Conservation (phyloP, 2,888 invertebrate genomes). For the Mimachlamys varia region DNA sequence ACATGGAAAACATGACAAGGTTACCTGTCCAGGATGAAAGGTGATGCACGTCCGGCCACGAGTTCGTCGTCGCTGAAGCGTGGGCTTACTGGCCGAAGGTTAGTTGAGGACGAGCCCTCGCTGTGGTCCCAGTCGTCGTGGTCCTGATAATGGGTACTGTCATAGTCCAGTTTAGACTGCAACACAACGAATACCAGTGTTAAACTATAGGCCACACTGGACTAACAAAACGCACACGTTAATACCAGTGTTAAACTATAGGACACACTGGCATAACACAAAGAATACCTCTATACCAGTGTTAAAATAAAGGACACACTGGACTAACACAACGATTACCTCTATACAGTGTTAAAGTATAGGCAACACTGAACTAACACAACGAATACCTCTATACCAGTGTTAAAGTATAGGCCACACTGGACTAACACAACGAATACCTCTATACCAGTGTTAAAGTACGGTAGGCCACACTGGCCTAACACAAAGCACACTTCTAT, state of each 20-base stretch:
- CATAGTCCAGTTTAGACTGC: constrained; percentile 54
- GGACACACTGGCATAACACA: constrained; percentile 26
- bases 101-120: constrained; percentile 60
- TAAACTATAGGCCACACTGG: too few relatives aligned
- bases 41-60: constrained; percentile 66
- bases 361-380: too few relatives aligned
- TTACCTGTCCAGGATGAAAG: constrained; percentile 73
- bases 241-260: not conserved
- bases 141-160: constrained; percentile 62
- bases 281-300: not conserved
- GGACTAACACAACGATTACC: too few relatives aligned
- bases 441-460: not conserved
- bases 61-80: constrained; percentile 75
- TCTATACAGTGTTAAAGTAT: too few relatives aligned
- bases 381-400: not conserved
- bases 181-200: constrained; percentile 10
- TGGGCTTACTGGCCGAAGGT: constrained; percentile 59
- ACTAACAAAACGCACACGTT: constrained; percentile 14
- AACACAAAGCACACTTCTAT: constrained; percentile 29
- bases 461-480: not conserved
- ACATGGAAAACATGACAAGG: not conserved
- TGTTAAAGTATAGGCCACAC: not conserved
- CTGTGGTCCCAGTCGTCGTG: constrained; percentile 63
- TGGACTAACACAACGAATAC: constrained; percentile 16
- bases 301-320: too few relatives aligned